Evolutionary conservation across 2,113 vertebrate species (phyloP), one percentile per base, ranked within the genome.

Genomic region (Eulemur macaco): DNA sequence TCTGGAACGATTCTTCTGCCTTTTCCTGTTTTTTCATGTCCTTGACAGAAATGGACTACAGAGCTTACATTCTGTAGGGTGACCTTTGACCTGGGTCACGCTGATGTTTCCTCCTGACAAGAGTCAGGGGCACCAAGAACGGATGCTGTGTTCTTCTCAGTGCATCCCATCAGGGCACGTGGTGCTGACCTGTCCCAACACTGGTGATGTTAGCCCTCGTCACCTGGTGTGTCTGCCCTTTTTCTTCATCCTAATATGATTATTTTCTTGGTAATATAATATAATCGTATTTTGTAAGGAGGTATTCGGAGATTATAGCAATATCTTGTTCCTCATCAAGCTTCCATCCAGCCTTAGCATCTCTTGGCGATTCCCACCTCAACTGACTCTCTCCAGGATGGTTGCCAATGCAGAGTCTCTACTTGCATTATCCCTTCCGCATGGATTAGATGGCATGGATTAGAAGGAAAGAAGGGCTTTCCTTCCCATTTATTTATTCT

Each of bases 1-100:
- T 76, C 42, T 76, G 27, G 27, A 76, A 18, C 15, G 31, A 14
- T 42, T 76, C 27, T 76, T 76, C 29, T 50, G 45, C 74, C 29
- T 77, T 77, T 50, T 50, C 42, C 39, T 27, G 45, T 50, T 77
- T 50, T 34, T 47, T 9, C 39, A 11, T 31, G 74, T 50, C 45
- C 29, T 50, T 34, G 27, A 76, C 12, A 31, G 45, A 34, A 77
- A 34, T 17, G 17, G 6, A 77, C 27, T 50, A 34, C 17, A 18
- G 74, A 29, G 50, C 74, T 50, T 50, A 47, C 45, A 34, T 77
- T 50, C 45, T 50, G 29, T 77, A 31, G 74, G 45, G 20, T 0
- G 17, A 31, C 29, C 45, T 50, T 50, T 13, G 11, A 3, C 17
- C 6, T 50, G 74, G 9, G 29, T 37, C 18, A 0, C 3, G 12